phyloP scores from a whole-genome alignment of 2,113 vertebrate species.

The Lepus europaeus region DNA sequence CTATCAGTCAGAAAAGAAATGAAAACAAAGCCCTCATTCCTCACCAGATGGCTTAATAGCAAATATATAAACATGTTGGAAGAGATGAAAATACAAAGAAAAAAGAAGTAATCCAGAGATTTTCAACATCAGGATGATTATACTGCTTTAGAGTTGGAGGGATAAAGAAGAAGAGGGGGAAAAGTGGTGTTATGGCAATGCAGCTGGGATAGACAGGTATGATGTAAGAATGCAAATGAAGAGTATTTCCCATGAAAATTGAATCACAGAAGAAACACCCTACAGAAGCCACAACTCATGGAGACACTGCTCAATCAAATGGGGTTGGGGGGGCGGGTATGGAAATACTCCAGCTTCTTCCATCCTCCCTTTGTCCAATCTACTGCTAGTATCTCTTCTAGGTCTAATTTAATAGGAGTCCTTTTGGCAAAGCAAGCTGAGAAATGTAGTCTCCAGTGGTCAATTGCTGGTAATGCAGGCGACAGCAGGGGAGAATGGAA shows the following conservation, averaged over 20 bases:
- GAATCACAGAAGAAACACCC: not conserved
- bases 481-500: not conserved
- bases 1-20: not conserved
- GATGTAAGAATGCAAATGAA: not conserved
- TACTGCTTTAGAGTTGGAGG: not conserved
- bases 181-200: not conserved
- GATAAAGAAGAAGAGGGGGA: not conserved
- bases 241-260: conserved; percentile 17
- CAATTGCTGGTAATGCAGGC: not conserved
- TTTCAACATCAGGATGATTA: not conserved
- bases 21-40: not conserved
- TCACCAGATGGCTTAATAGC: not conserved
- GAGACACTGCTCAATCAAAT: conserved; percentile 18
- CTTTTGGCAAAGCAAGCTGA: not conserved
- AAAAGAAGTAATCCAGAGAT: not conserved
- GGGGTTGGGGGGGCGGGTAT: not conserved
- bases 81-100: conserved; percentile 18
- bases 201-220: not conserved
- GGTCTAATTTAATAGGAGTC: not conserved
- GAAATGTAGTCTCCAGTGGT: not conserved
- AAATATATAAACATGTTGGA: not conserved
- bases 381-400: not conserved
- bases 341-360: not conserved
- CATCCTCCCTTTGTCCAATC: not conserved
- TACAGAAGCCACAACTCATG: not conserved